Evolutionary conservation across 2,888 invertebrate species (phyloP).

Genomic region (Abrostola tripartita): DNA sequence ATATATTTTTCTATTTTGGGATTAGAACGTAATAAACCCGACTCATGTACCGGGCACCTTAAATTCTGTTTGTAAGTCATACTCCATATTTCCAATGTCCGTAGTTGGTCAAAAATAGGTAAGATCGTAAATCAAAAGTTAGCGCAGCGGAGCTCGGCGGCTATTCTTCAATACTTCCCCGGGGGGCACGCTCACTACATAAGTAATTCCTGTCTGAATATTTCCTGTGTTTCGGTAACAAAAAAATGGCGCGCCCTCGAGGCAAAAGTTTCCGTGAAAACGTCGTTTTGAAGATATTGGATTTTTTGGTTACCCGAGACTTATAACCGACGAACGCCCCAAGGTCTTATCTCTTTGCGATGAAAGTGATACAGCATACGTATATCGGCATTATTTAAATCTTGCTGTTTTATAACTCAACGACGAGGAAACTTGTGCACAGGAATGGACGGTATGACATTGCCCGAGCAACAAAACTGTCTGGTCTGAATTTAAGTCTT

Average conservation of each 20-base stretch:
- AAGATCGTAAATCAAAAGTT: conserved; percentile 64
- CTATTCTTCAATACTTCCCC: conserved; percentile 57
- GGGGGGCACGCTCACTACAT: conserved; percentile 55
- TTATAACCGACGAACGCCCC: conserved; percentile 38
- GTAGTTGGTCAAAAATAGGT: conserved; percentile 52
- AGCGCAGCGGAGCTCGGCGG: conserved; percentile 43
- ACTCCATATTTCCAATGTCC: conserved; percentile 23
- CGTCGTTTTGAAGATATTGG: conserved; percentile 55
- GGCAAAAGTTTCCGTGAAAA: conserved; percentile 50
- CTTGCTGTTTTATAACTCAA: background rate
- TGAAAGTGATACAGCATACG: conserved; percentile 20
- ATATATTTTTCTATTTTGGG: conserved; percentile 15
- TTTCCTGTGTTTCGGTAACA: conserved; percentile 51
- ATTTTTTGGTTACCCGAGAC: conserved; percentile 47
- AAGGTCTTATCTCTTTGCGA: conserved; percentile 38
- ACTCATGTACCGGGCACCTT: background rate
- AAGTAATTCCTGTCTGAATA: conserved; percentile 53
- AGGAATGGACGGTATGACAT: conserved; percentile 16
- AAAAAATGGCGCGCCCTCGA: conserved; percentile 52
- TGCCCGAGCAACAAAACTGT: conserved; percentile 5
- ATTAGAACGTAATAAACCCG: conserved; percentile 5
- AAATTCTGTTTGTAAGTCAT: conserved; percentile 10
- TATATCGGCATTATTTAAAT: conserved; percentile 34
- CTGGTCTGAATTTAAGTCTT: conserved; percentile 25
- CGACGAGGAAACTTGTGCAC: background rate